These are phyloP conservation scores for Actinia tenebrosa DNA, from an alignment of 64 coral and sea anemone genomes.

Conservation along the genomic window DNA sequence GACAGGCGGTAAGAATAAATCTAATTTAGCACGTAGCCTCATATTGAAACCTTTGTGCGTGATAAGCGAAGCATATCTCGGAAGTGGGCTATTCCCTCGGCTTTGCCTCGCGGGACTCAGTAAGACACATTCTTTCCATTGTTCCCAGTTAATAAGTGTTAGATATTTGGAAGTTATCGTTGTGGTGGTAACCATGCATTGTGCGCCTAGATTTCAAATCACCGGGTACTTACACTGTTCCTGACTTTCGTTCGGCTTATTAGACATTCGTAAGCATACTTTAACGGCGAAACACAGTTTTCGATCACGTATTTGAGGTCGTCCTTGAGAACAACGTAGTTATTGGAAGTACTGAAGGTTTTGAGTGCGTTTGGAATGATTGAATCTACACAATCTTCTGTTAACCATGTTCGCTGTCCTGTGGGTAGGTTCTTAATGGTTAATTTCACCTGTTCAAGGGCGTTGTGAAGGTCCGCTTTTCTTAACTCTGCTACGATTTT, in stretches of 20 bases:
- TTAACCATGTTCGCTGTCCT: neutral
- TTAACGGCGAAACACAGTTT: neutral
- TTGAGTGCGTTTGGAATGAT: neutral
- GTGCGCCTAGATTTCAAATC: too few species aligned
- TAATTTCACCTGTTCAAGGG: neutral
- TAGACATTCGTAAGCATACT: neutral
- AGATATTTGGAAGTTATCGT: too few species aligned
- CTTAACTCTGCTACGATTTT: neutral
- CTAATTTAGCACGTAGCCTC: too few species aligned
- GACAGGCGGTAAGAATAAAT: too few species aligned
- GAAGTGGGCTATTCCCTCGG: too few species aligned
- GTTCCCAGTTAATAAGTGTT: too few species aligned
- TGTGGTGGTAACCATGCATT: too few species aligned
- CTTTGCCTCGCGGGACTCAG: too few species aligned
- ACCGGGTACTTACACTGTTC: neutral
- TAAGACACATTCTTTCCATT: too few species aligned
- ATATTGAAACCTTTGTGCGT: too few species aligned
- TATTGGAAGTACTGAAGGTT: neutral
- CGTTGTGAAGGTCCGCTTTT: neutral
- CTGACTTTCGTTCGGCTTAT: neutral
- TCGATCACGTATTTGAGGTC: neutral
- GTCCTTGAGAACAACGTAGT: neutral
- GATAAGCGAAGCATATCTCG: too few species aligned
- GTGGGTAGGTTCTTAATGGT: neutral
- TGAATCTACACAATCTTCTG: neutral